Base-by-base conservation (phyloP, 2,797 vertebrate species). In the Aeoliscus strigatus region DNA sequence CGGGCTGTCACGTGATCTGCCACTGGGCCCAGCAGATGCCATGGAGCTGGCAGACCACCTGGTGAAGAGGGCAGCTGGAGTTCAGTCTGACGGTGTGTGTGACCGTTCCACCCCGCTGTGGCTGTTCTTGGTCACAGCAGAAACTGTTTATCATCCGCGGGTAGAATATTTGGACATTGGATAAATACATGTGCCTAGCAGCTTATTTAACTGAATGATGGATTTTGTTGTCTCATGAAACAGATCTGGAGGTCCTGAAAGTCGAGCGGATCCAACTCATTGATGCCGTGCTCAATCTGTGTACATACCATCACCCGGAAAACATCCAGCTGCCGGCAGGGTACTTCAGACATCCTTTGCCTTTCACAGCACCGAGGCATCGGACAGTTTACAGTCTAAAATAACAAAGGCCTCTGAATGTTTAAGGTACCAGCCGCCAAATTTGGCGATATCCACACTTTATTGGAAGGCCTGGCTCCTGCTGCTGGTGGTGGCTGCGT, bases 401-500 rank as follows among this genome's bases (percentile, higher is more conserved):
- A 45, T 73, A 45, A 67, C 53, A 46, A 39, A 37, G 59, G 14
- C 27, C 43, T 45, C 14, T 27, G 62, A 14, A 50, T 44, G 8
- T 82, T 86, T 10, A 41, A 99, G 96, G 70, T 99, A 99, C 69
- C 94, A 96, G 70, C 91, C 92, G 6, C 96, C 96, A 14, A 97
- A 94, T 77, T 79, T 99, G 30, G 96, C 96, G 27, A 98, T 99
- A 82, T 98, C 95, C 5, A 90, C 93, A 0, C 90, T 99, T 6
- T 98, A 97, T 67, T 99, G 96, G 96, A 98, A 99, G 65, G 96
- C 96, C 0, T 99, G 96, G 95, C 92, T 97, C 16, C 86, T 99
- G 30, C 57, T 99, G 32, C 91, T 99, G 2, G 94, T 98, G 0
- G 95, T 98, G 1, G 94, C 92, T 11, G 93, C 96, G 0, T 99